Evolutionary conservation across 2,113 vertebrate species (phyloP), one percentile per base, ranked within the genome.

Genomic region (Muntiacus muntjak): DNA sequence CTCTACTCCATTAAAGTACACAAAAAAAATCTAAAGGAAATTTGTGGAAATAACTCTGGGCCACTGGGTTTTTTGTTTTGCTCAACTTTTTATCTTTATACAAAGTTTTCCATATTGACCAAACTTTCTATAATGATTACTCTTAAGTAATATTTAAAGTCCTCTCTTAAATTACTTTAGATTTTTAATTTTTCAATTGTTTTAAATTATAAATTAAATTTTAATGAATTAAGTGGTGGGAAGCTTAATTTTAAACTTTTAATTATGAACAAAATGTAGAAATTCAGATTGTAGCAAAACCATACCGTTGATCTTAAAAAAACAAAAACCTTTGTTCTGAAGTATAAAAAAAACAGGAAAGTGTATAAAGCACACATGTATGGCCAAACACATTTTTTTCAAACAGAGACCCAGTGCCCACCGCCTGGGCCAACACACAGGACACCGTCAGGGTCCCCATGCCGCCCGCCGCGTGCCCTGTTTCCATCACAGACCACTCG

Each of bases 151-250:
- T 74, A 40, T 92, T 45, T 60, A 57, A 94, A 50, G 25, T 87
- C 94, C 57, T 88, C 25, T 89, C 40, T 92, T 52, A 93, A 90
- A 71, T 64, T 87, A 76, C 52, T 15, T 71, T 78, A 83, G 85
- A 57, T 83, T 89, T 64, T 94, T 45, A 87, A 79, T 79, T 40
- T 84, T 36, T 62, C 10, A 15, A 25, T 25, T 60, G 2, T 89
- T 87, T 95, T 87, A 89, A 47, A 87, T 74, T 89, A 83, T 62
- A 89, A 82, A 55, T 95, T 89, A 79, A 94, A 90, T 81, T 91
- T 40, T 71, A 83, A 58, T 64, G 43, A 89, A 55, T 84, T 58
- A 85, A 89, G 17, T 87, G 87, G 11, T 25, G 8, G 30, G n/a
- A 85, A 96, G 55, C 50, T 40, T 79, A 84, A 81, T n/a, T 84